phyloP scores from a whole-genome alignment of 2,113 vertebrate species.

The Catagonus wagneri region DNA sequence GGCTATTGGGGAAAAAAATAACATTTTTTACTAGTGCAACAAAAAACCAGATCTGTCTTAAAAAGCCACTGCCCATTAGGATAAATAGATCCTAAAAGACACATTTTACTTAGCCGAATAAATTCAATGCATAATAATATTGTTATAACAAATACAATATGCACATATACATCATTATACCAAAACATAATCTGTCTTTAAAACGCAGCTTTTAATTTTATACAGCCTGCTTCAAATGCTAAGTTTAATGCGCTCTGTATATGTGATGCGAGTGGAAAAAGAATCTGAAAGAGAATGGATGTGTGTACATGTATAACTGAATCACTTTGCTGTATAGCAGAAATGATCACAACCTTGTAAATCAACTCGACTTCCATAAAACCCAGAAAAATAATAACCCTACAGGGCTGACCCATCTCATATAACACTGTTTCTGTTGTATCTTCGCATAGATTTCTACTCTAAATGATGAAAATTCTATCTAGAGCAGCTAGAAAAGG shows the following conservation, averaged over 20 bases:
- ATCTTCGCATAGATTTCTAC: neutral
- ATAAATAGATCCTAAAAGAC: constrained; percentile 50
- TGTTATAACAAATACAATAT: neutral
- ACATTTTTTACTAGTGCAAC: constrained; percentile 17
- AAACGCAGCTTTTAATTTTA: constrained; percentile 30
- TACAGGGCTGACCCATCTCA: neutral
- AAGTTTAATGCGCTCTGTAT: neutral
- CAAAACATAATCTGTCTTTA: constrained; percentile 38
- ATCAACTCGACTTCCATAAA: no score
- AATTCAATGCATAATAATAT: constrained; percentile 23
- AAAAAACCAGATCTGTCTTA: constrained; percentile 9
- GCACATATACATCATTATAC: neutral
- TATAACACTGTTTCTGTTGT: neutral
- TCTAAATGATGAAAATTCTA: neutral
- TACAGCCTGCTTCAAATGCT: neutral
- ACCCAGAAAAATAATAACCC: neutral
- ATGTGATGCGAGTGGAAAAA: neutral
- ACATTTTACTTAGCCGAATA: constrained; percentile 14
- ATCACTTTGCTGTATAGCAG: no score
- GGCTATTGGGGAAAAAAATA: neutral
- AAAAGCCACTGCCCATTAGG: neutral
- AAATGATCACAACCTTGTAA: no score
- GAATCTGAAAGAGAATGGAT: no score
- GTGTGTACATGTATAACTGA: no score
- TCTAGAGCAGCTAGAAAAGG: neutral